Percentiles rank a stretch among this genome's conserved stretches.
These are phyloP conservation scores for Dolichotis patagonum DNA, from an alignment of 2,113 vertebrate genomes.

Conservation along the genomic window DNA sequence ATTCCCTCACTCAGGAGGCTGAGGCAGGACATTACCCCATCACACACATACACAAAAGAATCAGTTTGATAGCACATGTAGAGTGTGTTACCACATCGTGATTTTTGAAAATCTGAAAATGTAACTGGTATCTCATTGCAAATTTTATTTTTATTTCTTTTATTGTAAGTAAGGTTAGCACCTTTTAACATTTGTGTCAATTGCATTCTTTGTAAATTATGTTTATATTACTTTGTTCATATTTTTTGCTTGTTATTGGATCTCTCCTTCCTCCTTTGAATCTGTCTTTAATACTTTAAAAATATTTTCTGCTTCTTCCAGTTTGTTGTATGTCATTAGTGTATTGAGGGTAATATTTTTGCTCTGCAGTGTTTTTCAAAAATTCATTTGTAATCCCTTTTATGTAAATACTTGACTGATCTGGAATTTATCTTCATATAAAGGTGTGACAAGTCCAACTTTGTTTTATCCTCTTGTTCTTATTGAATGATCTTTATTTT, in stretches of 20 bases:
- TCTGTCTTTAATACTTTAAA: slow-evolving; percentile 26
- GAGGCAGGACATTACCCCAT: neutral
- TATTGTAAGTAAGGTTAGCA: neutral
- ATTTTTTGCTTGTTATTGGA: slow-evolving; percentile 26
- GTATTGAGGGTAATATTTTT: slow-evolving; percentile 12
- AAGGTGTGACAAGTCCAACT: neutral
- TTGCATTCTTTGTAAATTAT: neutral
- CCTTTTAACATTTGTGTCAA: slow-evolving; percentile 3
- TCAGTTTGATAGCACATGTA: neutral
- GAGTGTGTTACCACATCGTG: neutral
- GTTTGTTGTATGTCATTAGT: neutral
- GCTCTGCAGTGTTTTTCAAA: neutral
- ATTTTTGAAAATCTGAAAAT: slow-evolving; percentile 17
- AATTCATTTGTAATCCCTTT: neutral
- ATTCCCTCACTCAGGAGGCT: neutral
- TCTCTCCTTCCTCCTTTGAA: slow-evolving; percentile 21
- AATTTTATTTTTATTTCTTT: slow-evolving; percentile 39
- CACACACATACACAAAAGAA: neutral
- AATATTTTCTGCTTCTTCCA: neutral
- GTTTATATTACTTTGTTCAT: slow-evolving; percentile 13
- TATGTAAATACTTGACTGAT: neutral
- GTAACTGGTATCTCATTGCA: neutral
- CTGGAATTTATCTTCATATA: slow-evolving; percentile 40
- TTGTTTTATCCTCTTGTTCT: neutral
- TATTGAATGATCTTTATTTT: neutral